phyloP scores from a whole-genome alignment of 1,140 invertebrate genomes.

The Colletes latitarsis region DNA sequence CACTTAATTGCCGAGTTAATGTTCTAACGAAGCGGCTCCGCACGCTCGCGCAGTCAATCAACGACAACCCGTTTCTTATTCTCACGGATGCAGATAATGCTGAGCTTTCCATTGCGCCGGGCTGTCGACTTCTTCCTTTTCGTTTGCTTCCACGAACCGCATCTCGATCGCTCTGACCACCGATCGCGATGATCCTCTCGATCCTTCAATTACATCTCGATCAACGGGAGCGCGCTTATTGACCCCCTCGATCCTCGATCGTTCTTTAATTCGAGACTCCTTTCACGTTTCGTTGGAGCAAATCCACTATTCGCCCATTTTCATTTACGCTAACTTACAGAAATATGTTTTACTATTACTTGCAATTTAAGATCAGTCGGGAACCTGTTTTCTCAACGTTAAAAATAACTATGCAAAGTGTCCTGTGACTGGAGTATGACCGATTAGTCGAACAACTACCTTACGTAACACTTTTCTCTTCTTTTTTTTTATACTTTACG shows the following conservation, averaged over 20 bases:
- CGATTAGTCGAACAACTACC: too few relatives aligned
- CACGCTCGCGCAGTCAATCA: constrained; percentile 27
- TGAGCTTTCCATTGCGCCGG: neutral
- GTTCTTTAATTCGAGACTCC: neutral
- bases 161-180: neutral
- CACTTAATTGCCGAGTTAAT: constrained; percentile 28
- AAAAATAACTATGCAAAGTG: too few relatives aligned
- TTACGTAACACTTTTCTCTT: too few relatives aligned
- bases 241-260: constrained; percentile 20
- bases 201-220: constrained; percentile 22
- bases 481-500: too few relatives aligned
- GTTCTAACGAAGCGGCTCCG: neutral
- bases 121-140: neutral
- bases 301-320: too few relatives aligned
- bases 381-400: too few relatives aligned
- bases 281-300: too few relatives aligned
- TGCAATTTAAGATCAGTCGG: too few relatives aligned
- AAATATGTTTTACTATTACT: too few relatives aligned
- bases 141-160: neutral
- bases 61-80: constrained; percentile 39
- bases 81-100: constrained; percentile 15
- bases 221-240: constrained; percentile 12
- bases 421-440: too few relatives aligned
- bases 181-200: neutral
- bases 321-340: too few relatives aligned